Conservation (phyloP, 2,113 vertebrate species). For the Benthochromis sp. region DNA sequence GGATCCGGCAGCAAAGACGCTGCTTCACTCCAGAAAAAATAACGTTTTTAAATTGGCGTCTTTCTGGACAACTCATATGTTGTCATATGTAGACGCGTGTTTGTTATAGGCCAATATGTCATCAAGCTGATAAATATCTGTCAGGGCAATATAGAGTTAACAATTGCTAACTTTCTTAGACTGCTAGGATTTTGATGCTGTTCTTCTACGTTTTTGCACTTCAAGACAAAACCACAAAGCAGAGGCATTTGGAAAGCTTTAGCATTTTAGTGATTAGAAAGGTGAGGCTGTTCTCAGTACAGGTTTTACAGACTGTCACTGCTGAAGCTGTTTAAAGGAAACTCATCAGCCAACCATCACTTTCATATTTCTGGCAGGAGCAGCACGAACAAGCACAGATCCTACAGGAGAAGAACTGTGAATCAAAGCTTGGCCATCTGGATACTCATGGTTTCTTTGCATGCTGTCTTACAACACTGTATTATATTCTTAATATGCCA, state of each 20-base stretch:
- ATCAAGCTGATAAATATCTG: neutral
- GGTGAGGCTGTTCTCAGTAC: neutral
- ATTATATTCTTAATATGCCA: neutral
- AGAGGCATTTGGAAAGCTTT: neutral
- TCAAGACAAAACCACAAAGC: neutral
- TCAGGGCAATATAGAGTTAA: neutral
- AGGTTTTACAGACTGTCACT: neutral
- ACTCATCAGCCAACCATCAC: neutral
- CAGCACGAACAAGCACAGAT: neutral
- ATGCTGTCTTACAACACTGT: neutral
- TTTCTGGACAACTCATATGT: neutral
- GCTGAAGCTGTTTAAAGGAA: neutral
- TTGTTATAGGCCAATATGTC: neutral
- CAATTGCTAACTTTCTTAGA: neutral
- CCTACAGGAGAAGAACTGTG: neutral
- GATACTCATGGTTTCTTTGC: neutral
- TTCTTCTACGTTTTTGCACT: neutral
- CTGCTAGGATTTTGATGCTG: neutral
- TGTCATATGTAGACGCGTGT: neutral
- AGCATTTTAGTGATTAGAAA: neutral
- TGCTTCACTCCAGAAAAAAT: neutral
- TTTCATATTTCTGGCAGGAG: neutral
- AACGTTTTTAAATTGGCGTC: neutral
- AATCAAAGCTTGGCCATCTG: neutral
- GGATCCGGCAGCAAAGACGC: neutral